A percentile compares a stretch with the other conserved stretches of the same genome.
Evolutionary conservation across 1,140 invertebrate species (phyloP).

Genomic region (Neocloeon triangulifer): DNA sequence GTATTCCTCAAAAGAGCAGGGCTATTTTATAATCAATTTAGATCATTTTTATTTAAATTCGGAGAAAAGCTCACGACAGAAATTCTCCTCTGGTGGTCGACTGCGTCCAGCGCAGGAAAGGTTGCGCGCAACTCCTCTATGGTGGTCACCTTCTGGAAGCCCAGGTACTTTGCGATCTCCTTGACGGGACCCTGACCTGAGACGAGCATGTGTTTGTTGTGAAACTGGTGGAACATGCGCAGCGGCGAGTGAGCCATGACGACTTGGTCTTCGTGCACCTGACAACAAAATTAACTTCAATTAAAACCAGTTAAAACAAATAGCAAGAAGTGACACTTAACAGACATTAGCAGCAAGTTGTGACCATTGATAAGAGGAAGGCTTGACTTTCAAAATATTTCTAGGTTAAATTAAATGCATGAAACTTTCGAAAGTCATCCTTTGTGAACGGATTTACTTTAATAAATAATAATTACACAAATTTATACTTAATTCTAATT

Average conservation of each 20-base stretch:
- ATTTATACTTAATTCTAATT: too few relatives aligned
- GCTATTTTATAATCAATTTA: slow-evolving; percentile 9
- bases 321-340: too few relatives aligned
- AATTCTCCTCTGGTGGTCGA: slow-evolving; percentile 34
- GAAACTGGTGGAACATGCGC: slow-evolving; percentile 34
- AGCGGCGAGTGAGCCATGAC: slow-evolving; percentile 49
- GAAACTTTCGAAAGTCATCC: too few relatives aligned
- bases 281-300: slow-evolving; percentile 10
- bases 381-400: too few relatives aligned
- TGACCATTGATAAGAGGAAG: too few relatives aligned
- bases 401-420: too few relatives aligned
- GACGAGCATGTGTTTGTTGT: slow-evolving; percentile 38
- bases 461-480: too few relatives aligned
- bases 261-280: slow-evolving; percentile 37
- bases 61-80: slow-evolving; percentile 15
- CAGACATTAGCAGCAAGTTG: too few relatives aligned
- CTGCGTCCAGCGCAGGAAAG: slow-evolving; percentile 42
- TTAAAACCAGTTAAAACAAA: too few relatives aligned
- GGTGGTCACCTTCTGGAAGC: slow-evolving; percentile 36
- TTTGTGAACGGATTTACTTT: too few relatives aligned
- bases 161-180: slow-evolving; percentile 40
- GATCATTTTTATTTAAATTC: too few relatives aligned
- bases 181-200: slow-evolving; percentile 41
- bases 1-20: slow-evolving; percentile 25
- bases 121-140: slow-evolving; percentile 33